Base-by-base conservation (phyloP, 2,797 vertebrate species). In the Nyctibius grandis region DNA sequence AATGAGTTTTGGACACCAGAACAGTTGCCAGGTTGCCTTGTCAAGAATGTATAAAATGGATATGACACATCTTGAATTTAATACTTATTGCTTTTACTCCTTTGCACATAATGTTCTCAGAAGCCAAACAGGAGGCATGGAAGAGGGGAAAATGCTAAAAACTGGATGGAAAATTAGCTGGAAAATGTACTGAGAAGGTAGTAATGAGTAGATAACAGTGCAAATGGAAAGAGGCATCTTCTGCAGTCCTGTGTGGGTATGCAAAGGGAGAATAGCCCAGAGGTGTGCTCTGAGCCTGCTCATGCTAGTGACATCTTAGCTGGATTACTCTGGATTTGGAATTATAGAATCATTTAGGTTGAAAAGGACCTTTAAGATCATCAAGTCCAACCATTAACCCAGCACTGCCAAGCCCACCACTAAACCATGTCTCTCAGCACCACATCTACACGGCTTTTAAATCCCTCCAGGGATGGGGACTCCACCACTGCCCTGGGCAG, bases 271-370 rank as follows among this genome's bases (percentile, higher is more conserved):
- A 54, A n/a, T 6, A 83, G 63, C 25, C 22, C 22, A 38, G 36
- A 80, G 45, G 29, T 34, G 31, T 51, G 16, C 11, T 63, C n/a
- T 44, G 38, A 72, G 17, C 40, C 59, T 38, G 4, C 21, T 64
- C 36, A 3, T 2, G 0, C 16, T n/a, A 21, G 6, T 1, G 1
- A 29, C 16, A 10, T 31, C 10, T 67, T 47, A 29, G 28, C 19
- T 75, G 21, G 34, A 18, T 85, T 93, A 44, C n/a, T 56, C 50
- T 50, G 51, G 21, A 11, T 61, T 34, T 63, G 38, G 25, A n/a
- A n/a, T n/a, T n/a, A n/a, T n/a, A n/a, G n/a, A n/a, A n/a, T n/a
- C n/a, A n/a, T n/a, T n/a, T n/a, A n/a, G n/a, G n/a, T n/a, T n/a
- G n/a, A n/a, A n/a, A n/a, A n/a, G n/a, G n/a, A n/a, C n/a, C n/a